phyloP scores from a whole-genome alignment of 2,797 vertebrate genomes.

The Manis crassicaudata region DNA sequence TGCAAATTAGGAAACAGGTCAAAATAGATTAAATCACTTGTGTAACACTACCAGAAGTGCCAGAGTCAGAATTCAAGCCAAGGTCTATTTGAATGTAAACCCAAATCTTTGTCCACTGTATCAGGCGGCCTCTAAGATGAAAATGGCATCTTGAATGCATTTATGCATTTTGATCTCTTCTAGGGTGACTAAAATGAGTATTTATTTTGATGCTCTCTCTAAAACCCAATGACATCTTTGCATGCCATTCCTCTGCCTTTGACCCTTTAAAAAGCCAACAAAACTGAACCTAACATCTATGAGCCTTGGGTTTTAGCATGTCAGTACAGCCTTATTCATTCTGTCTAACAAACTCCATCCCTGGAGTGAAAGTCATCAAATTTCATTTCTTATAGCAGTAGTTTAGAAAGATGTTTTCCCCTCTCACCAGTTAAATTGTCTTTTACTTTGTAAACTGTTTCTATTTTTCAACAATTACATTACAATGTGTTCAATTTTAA shows the following conservation, averaged over 20 bases:
- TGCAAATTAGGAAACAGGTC: not conserved
- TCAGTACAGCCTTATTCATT: not conserved
- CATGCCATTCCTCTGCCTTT: not conserved
- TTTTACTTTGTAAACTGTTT: conserved; percentile 76
- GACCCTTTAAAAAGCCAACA: not conserved
- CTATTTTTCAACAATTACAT: conserved; percentile 77
- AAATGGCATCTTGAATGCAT: not conserved
- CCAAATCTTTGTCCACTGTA: rapidly evolving
- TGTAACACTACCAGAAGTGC: not conserved
- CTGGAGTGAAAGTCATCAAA: conserved; percentile 52
- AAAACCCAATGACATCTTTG: not conserved
- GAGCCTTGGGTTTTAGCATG: not conserved
- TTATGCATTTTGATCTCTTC: not conserved
- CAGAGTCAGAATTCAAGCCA: not conserved
- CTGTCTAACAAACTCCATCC: not conserved
- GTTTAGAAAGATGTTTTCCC: conserved; percentile 59
- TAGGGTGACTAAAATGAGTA: not conserved
- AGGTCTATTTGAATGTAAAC: not conserved
- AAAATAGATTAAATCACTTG: not conserved
- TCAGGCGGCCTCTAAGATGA: not conserved
- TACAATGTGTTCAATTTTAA: conserved; percentile 73
- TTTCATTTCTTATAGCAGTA: conserved; percentile 71
- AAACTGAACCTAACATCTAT: not conserved
- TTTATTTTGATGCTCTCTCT: not conserved
- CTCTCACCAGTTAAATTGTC: conserved; percentile 68